Conservation (phyloP, 2,888 invertebrate species). For the Odontocerum albicorne region DNA sequence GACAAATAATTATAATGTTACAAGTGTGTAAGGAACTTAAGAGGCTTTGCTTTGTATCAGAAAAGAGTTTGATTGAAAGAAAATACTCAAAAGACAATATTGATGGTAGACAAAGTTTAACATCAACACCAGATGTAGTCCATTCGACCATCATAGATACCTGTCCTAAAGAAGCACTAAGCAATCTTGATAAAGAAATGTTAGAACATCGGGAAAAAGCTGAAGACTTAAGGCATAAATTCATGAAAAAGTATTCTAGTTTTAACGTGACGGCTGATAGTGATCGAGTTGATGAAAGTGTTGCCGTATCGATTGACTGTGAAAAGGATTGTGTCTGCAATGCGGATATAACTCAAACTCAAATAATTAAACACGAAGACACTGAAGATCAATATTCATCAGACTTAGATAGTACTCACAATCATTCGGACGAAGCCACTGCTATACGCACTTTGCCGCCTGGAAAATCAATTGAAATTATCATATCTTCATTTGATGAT, state of each 20-base stretch:
- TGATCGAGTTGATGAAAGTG: conserved; percentile 1
- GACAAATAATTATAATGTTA: conserved; percentile 46
- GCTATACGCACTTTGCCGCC: not conserved
- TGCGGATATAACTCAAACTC: not conserved
- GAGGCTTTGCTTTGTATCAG: no score
- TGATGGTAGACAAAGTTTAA: conserved; percentile 28
- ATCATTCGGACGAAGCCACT: not conserved
- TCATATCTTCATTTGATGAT: conserved; percentile 34
- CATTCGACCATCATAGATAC: conserved; percentile 51
- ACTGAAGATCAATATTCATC: conserved; percentile 1
- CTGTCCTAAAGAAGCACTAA: no score
- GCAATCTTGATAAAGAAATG: no score
- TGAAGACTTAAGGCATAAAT: conserved; percentile 18
- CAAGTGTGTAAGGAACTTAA: conserved; percentile 46
- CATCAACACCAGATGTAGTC: conserved; percentile 52
- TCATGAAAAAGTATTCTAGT: conserved; percentile 29
- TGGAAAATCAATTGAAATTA: conserved; percentile 28
- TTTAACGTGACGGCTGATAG: conserved; percentile 23
- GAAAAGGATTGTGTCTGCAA: not conserved
- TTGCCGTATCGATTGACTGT: not conserved
- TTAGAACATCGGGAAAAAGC: conserved; percentile 8
- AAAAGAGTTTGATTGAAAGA: no score
- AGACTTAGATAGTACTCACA: not conserved
- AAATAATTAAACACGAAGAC: not conserved
- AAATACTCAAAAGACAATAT: conserved; percentile 14